Base-by-base conservation (phyloP, 1,140 invertebrate genomes). In the Dinothrombium tinctorium region DNA sequence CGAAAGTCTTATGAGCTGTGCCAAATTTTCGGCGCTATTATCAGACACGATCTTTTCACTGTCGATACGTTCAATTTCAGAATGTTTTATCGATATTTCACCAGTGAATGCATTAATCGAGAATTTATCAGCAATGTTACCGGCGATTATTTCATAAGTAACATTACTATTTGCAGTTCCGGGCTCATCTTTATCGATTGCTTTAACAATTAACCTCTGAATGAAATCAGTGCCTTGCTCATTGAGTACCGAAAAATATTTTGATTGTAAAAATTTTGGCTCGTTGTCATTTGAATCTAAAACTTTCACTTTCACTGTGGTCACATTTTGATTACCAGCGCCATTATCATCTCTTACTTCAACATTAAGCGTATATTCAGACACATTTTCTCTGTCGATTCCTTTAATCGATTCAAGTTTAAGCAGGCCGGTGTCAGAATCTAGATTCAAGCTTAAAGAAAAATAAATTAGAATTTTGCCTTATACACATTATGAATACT, bases 291-390 rank as follows among this genome's bases (percentile, higher is more conserved):
- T 42, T 9, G 39, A 25, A 31, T 51, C 49, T 17, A 42, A 51
- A 48, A 53, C 53, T 46, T 33, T 41, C 5, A 51, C 21, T 4
- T 33, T 24, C 0, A 51, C 20, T 37, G 45, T 41, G 4, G 47
- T 47, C 0, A 24, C 42, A 38, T 47, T 50, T 9, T 22, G 69
- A 25, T 55, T 47, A 21, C 81, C 82, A 48, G 68, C 64, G 15
- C 81, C 79, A 49, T 75, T 69, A 54, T 76, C 75, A 57, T 89
- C 83, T 48, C 73, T 66, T 20, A 82, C 83, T 62, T 84, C 77
- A 19, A 86, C 70, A 44, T 69, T 70, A 45, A 89, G 65, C 53
- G 70, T 69, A 53, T 80, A 71, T 48, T 72, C 71, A 51, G 56
- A 44, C 37, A 54, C 46, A 20, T 49, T 64, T 58, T 95, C 86